Conservation (phyloP, 2,888 invertebrate genomes). For the Agonopterix heracliana region DNA sequence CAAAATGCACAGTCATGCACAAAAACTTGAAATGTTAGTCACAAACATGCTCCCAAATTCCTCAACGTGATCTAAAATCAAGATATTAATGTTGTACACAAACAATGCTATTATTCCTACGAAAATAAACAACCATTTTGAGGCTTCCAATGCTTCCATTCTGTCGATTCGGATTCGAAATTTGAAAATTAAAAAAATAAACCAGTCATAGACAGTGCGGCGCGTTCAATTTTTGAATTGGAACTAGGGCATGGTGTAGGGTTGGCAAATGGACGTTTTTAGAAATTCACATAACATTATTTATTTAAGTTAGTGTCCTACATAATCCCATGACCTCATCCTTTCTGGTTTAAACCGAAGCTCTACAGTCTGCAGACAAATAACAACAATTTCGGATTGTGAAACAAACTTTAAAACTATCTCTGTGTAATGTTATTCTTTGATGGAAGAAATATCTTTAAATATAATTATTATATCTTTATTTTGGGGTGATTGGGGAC, state of each 20-base stretch:
- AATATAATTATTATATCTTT: too few relatives aligned
- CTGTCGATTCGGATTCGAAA: conserved; percentile 28
- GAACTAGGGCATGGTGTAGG: conserved; percentile 48
- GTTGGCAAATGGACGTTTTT: conserved; percentile 22
- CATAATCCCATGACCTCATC: too few relatives aligned
- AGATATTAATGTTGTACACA: conserved; percentile 58
- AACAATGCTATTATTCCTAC: conserved; percentile 66
- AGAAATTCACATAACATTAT: too few relatives aligned
- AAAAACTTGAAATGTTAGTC: conserved; percentile 35
- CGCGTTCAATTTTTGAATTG: conserved; percentile 49
- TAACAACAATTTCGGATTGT: too few relatives aligned
- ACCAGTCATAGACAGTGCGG: conserved; percentile 49
- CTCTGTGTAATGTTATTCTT: too few relatives aligned
- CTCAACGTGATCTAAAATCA: conserved; percentile 39
- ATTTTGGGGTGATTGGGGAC: too few relatives aligned
- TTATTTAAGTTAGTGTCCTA: too few relatives aligned
- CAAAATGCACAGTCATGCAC: conserved; percentile 51
- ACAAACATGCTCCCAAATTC: conserved; percentile 47
- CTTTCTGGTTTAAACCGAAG: too few relatives aligned
- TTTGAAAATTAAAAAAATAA: conserved; percentile 52
- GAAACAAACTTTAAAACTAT: too few relatives aligned
- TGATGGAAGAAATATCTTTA: too few relatives aligned
- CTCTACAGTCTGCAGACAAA: too few relatives aligned
- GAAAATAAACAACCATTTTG: conserved; percentile 54
- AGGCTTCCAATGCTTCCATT: conserved; percentile 48